Evolutionary conservation across 2,797 vertebrate genomes (phyloP).

Genomic region (Dendrocincla tyrannina): DNA sequence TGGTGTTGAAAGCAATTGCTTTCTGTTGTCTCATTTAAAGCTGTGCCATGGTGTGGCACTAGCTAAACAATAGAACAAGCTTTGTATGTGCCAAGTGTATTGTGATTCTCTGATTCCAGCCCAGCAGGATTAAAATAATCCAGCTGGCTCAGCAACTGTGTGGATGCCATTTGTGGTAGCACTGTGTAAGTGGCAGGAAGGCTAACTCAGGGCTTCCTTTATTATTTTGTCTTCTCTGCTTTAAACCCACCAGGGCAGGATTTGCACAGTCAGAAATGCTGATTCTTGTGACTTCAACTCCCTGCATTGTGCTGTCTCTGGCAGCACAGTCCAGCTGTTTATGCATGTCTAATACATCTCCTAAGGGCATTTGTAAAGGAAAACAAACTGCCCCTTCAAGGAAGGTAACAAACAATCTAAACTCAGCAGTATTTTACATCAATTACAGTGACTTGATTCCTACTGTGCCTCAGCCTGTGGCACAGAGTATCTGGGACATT

Average conservation of each 20-base stretch:
- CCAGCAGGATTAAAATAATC: constrained; percentile 18
- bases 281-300: constrained; percentile 24
- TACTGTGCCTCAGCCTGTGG: not conserved
- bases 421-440: constrained; percentile 6
- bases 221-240: not conserved
- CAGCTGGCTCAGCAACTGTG: constrained; percentile 6
- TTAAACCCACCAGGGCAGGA: constrained; percentile 13
- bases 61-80: not conserved
- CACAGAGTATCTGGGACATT: not conserved
- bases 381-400: constrained; percentile 32
- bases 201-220: not conserved
- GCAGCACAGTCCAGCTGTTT: constrained; percentile 43
- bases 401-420: constrained; percentile 10
- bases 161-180: not conserved
- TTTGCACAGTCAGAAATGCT: constrained; percentile 44
- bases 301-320: not conserved
- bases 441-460: not conserved
- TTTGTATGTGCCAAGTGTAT: not conserved
- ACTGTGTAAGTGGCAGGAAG: not conserved
- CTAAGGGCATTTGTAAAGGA: not conserved
- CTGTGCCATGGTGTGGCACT: not conserved
- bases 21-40: not conserved
- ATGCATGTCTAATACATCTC: constrained; percentile 16
- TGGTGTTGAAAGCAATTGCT: not conserved
- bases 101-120: not conserved